A percentile compares a stretch with the other conserved stretches of the same genome.
Evolutionary conservation across 2,888 invertebrate species (phyloP).

Genomic region (Leucania comma): DNA sequence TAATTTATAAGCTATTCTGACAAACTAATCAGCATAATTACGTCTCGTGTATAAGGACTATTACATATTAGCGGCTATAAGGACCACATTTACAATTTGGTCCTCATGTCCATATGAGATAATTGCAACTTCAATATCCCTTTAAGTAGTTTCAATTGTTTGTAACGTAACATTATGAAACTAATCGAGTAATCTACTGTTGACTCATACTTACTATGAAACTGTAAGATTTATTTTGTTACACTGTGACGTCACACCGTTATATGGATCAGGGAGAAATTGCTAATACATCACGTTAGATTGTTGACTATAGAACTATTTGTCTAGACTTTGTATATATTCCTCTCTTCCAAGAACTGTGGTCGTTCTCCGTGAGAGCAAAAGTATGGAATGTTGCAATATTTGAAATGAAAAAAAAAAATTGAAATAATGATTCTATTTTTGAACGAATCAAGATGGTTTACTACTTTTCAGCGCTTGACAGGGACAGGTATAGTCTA

Average conservation of each 20-base stretch:
- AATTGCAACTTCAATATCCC: slow-evolving; percentile 3
- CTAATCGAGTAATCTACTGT: slow-evolving; percentile 39
- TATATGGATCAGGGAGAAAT: slow-evolving; percentile 56
- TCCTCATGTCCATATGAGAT: slow-evolving; percentile 6
- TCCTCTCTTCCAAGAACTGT: slow-evolving; percentile 14
- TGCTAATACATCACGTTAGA: slow-evolving; percentile 23
- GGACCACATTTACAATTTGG: slow-evolving; percentile 17
- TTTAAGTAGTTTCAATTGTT: background rate
- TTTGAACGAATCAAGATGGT: slow-evolving; percentile 49
- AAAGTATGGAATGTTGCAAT: slow-evolving; percentile 1
- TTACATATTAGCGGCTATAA: background rate
- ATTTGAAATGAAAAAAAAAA: slow-evolving; percentile 8
- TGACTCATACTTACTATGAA: slow-evolving; percentile 57
- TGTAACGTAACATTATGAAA: slow-evolving; percentile 39
- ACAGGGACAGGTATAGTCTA: background rate
- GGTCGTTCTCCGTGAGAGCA: background rate
- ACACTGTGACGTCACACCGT: slow-evolving; percentile 58
- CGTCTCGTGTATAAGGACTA: background rate
- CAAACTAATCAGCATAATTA: background rate
- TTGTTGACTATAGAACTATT: slow-evolving; percentile 20
- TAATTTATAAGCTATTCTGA: background rate
- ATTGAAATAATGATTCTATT: slow-evolving; percentile 52
- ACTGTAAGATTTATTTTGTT: slow-evolving; percentile 57
- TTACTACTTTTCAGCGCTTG: slow-evolving; percentile 1
- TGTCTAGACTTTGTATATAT: slow-evolving; percentile 19